phyloP scores from a whole-genome alignment of 1,140 invertebrate species.

The Trichogramma pretiosum region DNA sequence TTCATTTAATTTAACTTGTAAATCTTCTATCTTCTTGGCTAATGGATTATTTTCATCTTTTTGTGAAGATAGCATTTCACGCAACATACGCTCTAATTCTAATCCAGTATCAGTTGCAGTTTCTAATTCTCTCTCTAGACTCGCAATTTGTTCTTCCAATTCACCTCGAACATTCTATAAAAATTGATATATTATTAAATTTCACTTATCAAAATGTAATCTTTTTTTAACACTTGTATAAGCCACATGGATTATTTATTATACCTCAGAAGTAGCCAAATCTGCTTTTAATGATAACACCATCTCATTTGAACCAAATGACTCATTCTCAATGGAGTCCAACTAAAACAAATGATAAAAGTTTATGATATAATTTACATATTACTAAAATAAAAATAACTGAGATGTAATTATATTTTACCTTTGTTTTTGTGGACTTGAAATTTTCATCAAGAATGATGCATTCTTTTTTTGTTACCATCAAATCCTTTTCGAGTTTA shows the following conservation, averaged over 20 bases:
- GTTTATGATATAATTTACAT: conserved; percentile 1
- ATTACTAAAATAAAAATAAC: conserved; percentile 8
- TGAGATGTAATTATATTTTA: too few relatives aligned
- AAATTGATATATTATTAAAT: background rate
- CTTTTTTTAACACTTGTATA: too few relatives aligned
- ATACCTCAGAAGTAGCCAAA: conserved; percentile 33
- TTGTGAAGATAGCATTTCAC: conserved; percentile 52
- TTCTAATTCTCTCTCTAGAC: conserved; percentile 55
- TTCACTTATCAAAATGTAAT: background rate
- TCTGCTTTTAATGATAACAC: conserved; percentile 40
- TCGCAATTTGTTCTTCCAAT: conserved; percentile 51
- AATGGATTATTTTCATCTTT: conserved; percentile 54
- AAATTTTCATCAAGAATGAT: conserved; percentile 57
- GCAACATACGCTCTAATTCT: conserved; percentile 56
- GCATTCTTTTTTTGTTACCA: conserved; percentile 54
- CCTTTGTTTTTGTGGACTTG: conserved; percentile 54
- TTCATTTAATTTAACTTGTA: conserved; percentile 53
- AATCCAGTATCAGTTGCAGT: conserved; percentile 56
- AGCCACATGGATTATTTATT: conserved; percentile 11
- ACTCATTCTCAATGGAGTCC: conserved; percentile 54
- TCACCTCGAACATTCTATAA: conserved; percentile 39
- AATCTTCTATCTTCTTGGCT: conserved; percentile 52
- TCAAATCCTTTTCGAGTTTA: conserved; percentile 50
- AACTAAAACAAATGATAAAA: conserved; percentile 30
- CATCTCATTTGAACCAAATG: conserved; percentile 64